These are phyloP conservation scores for Ctenomys sociabilis DNA, from an alignment of 2,113 vertebrate species.

Conservation along the genomic window DNA sequence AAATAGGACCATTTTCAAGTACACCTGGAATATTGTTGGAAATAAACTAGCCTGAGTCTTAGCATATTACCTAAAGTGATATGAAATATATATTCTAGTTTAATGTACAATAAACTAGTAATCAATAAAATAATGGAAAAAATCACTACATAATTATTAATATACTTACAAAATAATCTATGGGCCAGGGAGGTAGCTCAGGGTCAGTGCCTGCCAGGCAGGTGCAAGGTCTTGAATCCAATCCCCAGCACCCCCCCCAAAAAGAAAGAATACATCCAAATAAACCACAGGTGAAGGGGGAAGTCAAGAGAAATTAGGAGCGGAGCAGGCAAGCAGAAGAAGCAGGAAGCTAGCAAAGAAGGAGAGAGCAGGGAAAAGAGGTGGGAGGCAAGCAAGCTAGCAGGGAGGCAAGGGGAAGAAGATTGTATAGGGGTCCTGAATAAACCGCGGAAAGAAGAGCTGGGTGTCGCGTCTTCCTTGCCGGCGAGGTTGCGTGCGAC, in stretches of 20 bases:
- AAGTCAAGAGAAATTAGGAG: not conserved
- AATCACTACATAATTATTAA: not conserved
- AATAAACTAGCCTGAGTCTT: not conserved
- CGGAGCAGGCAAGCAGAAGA: too few relatives aligned
- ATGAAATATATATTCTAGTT: not conserved
- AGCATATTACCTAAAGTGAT: not conserved
- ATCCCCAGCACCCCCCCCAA: too few relatives aligned
- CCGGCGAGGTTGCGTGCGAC: too few relatives aligned
- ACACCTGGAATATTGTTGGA: not conserved
- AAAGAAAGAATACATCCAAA: not conserved
- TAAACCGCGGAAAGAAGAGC: too few relatives aligned
- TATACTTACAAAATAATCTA: not conserved
- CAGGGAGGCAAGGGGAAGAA: too few relatives aligned
- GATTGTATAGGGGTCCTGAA: too few relatives aligned
- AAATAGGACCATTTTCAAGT: not conserved
- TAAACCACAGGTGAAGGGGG: not conserved
- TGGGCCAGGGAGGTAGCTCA: not conserved
- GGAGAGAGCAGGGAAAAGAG: too few relatives aligned
- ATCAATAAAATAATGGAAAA: not conserved
- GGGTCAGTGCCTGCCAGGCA: too few relatives aligned
- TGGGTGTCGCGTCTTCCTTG: too few relatives aligned
- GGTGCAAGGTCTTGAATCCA: too few relatives aligned
- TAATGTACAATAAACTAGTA: constrained; percentile 26
- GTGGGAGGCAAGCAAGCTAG: too few relatives aligned
- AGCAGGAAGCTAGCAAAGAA: too few relatives aligned